Conservation (phyloP, 2,888 invertebrate species). For the Caenorhabditis wallacei region DNA sequence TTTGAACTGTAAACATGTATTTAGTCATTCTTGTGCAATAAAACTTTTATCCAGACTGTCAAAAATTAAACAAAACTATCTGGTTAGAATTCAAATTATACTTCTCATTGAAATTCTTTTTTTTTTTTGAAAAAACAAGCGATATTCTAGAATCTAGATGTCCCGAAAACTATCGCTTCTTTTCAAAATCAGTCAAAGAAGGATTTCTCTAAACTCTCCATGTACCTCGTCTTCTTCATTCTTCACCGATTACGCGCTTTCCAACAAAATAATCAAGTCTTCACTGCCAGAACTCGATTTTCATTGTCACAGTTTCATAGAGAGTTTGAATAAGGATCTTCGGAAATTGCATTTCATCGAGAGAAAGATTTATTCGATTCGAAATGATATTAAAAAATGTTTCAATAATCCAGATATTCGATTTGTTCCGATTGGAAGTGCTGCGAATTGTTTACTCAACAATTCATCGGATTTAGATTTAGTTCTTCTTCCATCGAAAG, state of each 20-base stretch:
- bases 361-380: constrained; percentile 23
- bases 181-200: constrained; percentile 8
- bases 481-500: constrained; percentile 36
- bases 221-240: constrained; percentile 7
- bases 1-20: constrained; percentile 69
- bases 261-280: constrained; percentile 17
- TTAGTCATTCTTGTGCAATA: constrained; percentile 16
- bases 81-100: constrained; percentile 24
- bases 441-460: constrained; percentile 41
- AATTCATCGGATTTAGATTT: constrained; percentile 50
- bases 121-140: too few relatives aligned
- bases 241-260: constrained; percentile 38
- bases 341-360: not conserved
- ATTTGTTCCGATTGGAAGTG: constrained; percentile 57
- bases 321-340: constrained; percentile 8
- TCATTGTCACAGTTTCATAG: constrained; percentile 3
- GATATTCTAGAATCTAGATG: too few relatives aligned
- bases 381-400: constrained; percentile 8
- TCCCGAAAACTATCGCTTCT: constrained; percentile 2
- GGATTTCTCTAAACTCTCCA: constrained; percentile 21
- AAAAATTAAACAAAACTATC: not conserved
- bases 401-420: constrained; percentile 20
- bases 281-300: constrained; percentile 14
- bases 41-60: constrained; percentile 7
- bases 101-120: not conserved